Base-by-base conservation (phyloP, 2,797 vertebrate genomes). In the Pseudochaenichthys georgianus region DNA sequence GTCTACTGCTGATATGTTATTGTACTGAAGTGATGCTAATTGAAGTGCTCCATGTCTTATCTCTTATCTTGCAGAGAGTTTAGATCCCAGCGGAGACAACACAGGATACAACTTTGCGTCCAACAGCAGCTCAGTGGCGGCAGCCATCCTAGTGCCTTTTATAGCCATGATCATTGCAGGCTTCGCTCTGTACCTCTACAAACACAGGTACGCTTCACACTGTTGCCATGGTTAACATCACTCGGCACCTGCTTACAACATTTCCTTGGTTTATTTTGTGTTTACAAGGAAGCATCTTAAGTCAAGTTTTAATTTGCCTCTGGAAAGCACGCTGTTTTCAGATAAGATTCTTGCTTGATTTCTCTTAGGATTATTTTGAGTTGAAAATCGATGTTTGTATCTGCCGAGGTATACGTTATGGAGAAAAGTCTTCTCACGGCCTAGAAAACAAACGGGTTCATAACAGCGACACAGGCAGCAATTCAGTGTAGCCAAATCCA, bases 91-190 rank as follows among this genome's bases (percentile, higher is more conserved):
- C 75, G 90, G 88, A 0, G 96, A 97, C 48, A 97, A 95, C 52
- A 87, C 96, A 4, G 95, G 96, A 82, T 97, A 97, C 92, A 98
- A 97, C 87, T 97, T 98, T 87, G 96, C 96, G 78, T 98, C 98
- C 70, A 99, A 99, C 94, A 99, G 98, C 96, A 99, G 98, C 92
- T 99, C 98, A 0, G 98, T 99, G 91, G 98, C 98, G 11, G 98
- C 98, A 80, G 98, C 98, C 77, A 99, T 99, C 85, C 95, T 99
- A 89, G 98, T 99, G 97, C 98, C 98, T 97, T 99, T 99, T 95
- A 97, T 99, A 78, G 98, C 98, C 88, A 97, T 99, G 95, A 99
- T 99, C 93, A 99, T 99, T 60, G 98, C 98, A 82, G 98, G 98
- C 94, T 99, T 99, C 6, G 97, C 98, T 83, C 95, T 99, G 88